Evolutionary conservation across 2,888 invertebrate genomes (phyloP).

Genomic region (Apoda limacodes): DNA sequence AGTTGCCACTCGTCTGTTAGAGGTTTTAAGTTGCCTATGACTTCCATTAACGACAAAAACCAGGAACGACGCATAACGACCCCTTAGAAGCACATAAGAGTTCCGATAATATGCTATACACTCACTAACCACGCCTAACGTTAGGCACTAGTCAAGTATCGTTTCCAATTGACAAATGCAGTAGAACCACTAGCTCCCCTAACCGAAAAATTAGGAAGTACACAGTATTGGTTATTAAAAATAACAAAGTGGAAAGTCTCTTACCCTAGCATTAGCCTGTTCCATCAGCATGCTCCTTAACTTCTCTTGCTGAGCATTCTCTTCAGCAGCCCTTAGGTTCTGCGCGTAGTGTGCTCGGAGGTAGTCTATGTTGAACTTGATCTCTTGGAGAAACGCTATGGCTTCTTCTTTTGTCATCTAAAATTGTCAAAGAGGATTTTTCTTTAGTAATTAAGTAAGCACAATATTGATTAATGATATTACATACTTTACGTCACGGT

Average conservation of each 20-base stretch:
- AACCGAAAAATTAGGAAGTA: neutral
- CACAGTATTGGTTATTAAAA: too few species aligned
- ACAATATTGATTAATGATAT: too few species aligned
- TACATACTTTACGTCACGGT: too few species aligned
- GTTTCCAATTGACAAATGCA: conserved; percentile 1
- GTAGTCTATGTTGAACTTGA: conserved; percentile 79
- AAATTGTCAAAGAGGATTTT: too few species aligned
- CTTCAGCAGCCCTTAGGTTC: conserved; percentile 48
- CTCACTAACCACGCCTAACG: neutral
- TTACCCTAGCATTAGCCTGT: conserved; percentile 50
- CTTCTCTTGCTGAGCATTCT: conserved; percentile 54
- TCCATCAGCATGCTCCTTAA: conserved; percentile 48
- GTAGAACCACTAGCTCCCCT: too few species aligned
- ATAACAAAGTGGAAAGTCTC: too few species aligned
- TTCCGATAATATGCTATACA: conserved; percentile 1
- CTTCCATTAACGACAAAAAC: too few species aligned
- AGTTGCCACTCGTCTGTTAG: too few species aligned
- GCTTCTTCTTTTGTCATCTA: conserved; percentile 83
- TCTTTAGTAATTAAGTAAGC: too few species aligned
- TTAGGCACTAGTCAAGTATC: neutral
- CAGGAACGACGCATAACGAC: too few species aligned
- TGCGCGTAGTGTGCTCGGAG: conserved; percentile 74
- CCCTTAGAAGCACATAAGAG: too few species aligned
- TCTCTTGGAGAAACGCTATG: conserved; percentile 79
- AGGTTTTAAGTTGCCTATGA: too few species aligned